phyloP scores from a whole-genome alignment of 2,888 invertebrate genomes.

The Drosophila cognata region DNA sequence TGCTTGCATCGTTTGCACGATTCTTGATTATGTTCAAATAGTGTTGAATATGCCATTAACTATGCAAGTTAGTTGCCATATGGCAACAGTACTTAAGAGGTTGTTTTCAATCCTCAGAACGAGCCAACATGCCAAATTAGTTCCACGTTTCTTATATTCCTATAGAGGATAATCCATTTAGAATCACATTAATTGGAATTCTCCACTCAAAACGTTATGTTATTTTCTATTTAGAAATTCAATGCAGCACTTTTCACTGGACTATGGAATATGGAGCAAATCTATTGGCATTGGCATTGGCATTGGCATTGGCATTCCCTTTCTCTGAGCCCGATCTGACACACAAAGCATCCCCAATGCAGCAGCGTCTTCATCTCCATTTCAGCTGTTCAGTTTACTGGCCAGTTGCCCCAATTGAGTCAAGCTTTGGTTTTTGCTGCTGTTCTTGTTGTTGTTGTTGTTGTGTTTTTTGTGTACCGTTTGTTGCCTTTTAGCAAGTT shows the following conservation, averaged over 20 bases:
- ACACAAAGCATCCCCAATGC: slow-evolving; percentile 2
- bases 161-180: not conserved
- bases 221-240: not conserved
- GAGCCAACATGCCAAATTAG: not conserved
- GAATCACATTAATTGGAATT: not conserved
- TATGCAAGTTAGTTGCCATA: not conserved
- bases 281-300: not conserved
- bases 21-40: not conserved
- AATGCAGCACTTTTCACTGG: not conserved
- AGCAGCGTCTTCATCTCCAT: slow-evolving; percentile 32
- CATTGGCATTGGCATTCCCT: slow-evolving; percentile 24
- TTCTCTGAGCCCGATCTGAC: slow-evolving; percentile 22
- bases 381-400: slow-evolving; percentile 6
- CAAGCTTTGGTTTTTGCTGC: slow-evolving; percentile 33
- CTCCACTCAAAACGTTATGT: not conserved
- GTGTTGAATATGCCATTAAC: not conserved
- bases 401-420: slow-evolving; percentile 53
- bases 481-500: slow-evolving; percentile 56
- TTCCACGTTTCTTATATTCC: not conserved
- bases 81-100: not conserved
- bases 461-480: slow-evolving; percentile 47
- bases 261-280: slow-evolving; percentile 3
- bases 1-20: not conserved
- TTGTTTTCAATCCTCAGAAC: not conserved
- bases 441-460: not conserved